phyloP scores from a whole-genome alignment of 1,140 invertebrate genomes.

The Drosophila rufa region DNA sequence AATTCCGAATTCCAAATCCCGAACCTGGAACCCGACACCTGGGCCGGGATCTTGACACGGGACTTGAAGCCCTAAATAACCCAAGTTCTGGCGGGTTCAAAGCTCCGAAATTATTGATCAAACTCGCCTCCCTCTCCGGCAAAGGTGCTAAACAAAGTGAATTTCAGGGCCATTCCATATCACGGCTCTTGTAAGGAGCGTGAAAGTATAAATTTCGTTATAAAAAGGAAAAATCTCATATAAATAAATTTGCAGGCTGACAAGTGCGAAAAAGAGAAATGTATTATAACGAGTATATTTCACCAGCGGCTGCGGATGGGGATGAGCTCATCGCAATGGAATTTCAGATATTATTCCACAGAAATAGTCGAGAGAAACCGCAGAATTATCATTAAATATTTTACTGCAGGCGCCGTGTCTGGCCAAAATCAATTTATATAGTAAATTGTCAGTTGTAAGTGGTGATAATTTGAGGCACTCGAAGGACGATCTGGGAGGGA shows the following conservation, averaged over 20 bases:
- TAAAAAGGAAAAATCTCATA: slow-evolving; percentile 62
- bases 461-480: slow-evolving; percentile 28
- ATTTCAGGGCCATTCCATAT: slow-evolving; percentile 43
- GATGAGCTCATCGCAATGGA: slow-evolving; percentile 60
- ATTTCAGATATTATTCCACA: slow-evolving; percentile 53
- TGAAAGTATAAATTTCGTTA: slow-evolving; percentile 42
- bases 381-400: slow-evolving; percentile 44
- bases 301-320: background rate
- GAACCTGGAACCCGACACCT: slow-evolving; percentile 44
- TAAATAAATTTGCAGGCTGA: slow-evolving; percentile 56
- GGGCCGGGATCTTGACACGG: slow-evolving; percentile 20
- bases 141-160: slow-evolving; percentile 63
- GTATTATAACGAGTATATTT: slow-evolving; percentile 33
- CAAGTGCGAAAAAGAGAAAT: slow-evolving; percentile 67
- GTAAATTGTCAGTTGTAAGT: slow-evolving; percentile 48
- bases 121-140: background rate
- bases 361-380: slow-evolving; percentile 21
- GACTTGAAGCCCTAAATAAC: slow-evolving; percentile 26
- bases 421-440: slow-evolving; percentile 37
- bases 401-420: slow-evolving; percentile 38
- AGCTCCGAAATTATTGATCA: slow-evolving; percentile 51
- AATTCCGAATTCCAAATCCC: background rate
- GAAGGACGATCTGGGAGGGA: slow-evolving; percentile 19
- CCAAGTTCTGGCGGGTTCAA: slow-evolving; percentile 49
- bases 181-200: slow-evolving; percentile 28